Evolutionary conservation across 2,113 vertebrate genomes (phyloP).

Genomic region (Microcebus griseorufus): DNA sequence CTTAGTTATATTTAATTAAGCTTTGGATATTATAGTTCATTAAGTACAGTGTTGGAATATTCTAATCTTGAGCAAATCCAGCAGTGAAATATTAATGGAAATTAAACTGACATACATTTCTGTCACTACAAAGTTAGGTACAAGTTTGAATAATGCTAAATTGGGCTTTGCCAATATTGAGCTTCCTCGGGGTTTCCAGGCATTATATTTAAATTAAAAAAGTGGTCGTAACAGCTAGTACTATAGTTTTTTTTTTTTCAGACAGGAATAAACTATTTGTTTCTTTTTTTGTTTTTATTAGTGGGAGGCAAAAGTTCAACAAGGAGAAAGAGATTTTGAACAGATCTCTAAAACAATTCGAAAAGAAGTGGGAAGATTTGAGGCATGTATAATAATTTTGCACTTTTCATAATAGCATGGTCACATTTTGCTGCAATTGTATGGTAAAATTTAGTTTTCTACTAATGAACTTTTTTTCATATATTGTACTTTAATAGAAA

Average conservation of each 20-base stretch:
- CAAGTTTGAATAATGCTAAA: neutral
- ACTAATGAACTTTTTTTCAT: constrained; percentile 43
- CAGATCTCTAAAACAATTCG: constrained; percentile 98
- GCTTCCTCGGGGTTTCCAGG: neutral
- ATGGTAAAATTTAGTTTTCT: constrained; percentile 46
- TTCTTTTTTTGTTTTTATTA: constrained; percentile 83
- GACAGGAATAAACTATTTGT: constrained; percentile 53
- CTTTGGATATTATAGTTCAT: neutral
- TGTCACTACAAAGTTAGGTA: neutral
- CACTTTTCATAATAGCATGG: constrained; percentile 28
- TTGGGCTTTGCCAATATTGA: neutral
- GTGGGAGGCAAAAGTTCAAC: constrained; percentile 98
- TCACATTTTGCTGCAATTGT: constrained; percentile 44
- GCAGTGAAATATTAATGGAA: constrained; percentile 32
- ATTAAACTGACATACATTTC: neutral
- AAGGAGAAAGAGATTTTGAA: constrained; percentile 98
- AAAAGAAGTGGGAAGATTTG: constrained; percentile 97
- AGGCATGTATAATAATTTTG: constrained; percentile 87
- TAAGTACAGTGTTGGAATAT: neutral
- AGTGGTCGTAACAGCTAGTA: neutral
- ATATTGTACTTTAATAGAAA: constrained; percentile 87
- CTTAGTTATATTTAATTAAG: neutral
- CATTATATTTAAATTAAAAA: constrained; percentile 39
- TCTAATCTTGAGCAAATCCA: neutral
- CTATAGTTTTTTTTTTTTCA: neutral